phyloP scores from a whole-genome alignment of 1,140 invertebrate genomes.

The Arctopsyche grandis region DNA sequence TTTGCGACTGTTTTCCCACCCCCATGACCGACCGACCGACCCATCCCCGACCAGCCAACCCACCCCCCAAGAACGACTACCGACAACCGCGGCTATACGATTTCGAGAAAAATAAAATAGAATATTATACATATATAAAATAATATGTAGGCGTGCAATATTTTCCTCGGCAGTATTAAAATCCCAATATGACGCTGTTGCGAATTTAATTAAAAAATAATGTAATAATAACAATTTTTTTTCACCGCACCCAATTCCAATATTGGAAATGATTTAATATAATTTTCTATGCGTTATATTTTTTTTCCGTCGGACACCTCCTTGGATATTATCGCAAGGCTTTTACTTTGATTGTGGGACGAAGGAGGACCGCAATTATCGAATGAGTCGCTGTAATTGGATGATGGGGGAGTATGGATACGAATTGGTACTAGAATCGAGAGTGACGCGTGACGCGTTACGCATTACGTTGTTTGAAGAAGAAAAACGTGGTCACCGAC shows the following conservation, averaged over 20 bases:
- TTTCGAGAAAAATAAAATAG: slow-evolving; percentile 11
- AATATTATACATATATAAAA: too few relatives aligned
- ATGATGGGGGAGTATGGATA: neutral
- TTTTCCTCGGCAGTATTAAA: slow-evolving; percentile 20
- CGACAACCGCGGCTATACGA: slow-evolving; percentile 19
- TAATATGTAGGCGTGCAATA: slow-evolving; percentile 2
- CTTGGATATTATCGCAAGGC: neutral
- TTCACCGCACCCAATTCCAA: too few relatives aligned
- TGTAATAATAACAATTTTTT: too few relatives aligned
- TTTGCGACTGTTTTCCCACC: slow-evolving; percentile 40
- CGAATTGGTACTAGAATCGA: neutral
- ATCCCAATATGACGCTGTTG: slow-evolving; percentile 5
- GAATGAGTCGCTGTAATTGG: too few relatives aligned
- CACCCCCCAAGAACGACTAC: neutral
- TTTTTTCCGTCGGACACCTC: neutral
- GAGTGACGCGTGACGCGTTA: neutral
- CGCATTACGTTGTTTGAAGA: too few relatives aligned
- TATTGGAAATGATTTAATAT: too few relatives aligned
- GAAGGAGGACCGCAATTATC: slow-evolving; percentile 5
- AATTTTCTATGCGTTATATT: neutral
- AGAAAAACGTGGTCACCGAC: too few relatives aligned
- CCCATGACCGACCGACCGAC: neutral
- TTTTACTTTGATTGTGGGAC: neutral
- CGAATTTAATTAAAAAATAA: neutral
- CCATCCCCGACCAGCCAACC: too few relatives aligned